Conservation (phyloP, 1,140 invertebrate genomes). For the Batillaria attramentaria region DNA sequence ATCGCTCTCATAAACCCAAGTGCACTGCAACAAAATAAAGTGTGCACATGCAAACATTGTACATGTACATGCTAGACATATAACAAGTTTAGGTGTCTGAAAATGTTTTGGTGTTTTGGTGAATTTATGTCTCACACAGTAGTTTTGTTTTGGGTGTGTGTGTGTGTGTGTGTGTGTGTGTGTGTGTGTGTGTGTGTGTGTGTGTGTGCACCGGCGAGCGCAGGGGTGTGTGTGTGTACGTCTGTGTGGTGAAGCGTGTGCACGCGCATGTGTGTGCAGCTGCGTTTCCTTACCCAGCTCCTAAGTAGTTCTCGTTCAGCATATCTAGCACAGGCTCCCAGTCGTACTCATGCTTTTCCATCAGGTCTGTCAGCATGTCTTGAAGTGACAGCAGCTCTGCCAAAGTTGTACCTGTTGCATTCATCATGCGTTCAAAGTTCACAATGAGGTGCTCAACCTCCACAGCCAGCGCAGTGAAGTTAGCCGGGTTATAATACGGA, state of each 20-base stretch:
- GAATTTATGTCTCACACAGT: too few species aligned
- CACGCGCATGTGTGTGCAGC: too few species aligned
- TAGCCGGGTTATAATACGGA: too few species aligned
- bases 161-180: too few species aligned
- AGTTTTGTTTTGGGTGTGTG: too few species aligned
- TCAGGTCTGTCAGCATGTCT: neutral
- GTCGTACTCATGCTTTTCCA: neutral
- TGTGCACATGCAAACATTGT: neutral
- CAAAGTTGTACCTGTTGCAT: neutral
- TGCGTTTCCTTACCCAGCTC: slow-evolving; percentile 23
- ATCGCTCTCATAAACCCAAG: neutral
- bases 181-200: too few species aligned
- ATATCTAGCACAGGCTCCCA: slow-evolving; percentile 38
- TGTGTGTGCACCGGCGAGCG: too few species aligned
- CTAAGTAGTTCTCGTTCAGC: slow-evolving; percentile 33
- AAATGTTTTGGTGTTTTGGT: too few species aligned
- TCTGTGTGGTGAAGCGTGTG: too few species aligned
- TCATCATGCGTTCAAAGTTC: neutral
- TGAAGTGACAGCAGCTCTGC: neutral
- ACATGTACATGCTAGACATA: neutral
- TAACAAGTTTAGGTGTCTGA: too few species aligned
- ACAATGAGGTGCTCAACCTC: neutral
- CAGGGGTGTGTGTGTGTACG: too few species aligned
- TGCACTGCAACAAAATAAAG: neutral
- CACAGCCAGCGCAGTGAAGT: neutral